Percentiles rank a stretch among this genome's conserved stretches.
Conservation (phyloP, 1,140 invertebrate genomes). For the Pararge aegeria region DNA sequence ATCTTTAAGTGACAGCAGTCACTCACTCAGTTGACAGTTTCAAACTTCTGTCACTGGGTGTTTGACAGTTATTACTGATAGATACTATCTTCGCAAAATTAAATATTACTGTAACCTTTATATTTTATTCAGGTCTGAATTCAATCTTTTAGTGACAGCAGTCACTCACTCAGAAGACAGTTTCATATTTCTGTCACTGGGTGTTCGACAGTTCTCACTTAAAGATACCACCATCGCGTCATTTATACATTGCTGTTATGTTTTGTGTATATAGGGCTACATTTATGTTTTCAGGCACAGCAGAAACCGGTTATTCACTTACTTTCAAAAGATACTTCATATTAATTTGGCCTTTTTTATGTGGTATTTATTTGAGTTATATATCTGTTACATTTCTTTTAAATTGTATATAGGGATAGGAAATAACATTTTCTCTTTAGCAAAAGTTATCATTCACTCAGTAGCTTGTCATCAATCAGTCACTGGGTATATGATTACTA, state of each 20-base stretch:
- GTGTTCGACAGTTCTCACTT: slow-evolving; percentile 22
- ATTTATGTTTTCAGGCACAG: too few relatives aligned
- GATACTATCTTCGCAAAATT: neutral
- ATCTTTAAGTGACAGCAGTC: slow-evolving; percentile 9
- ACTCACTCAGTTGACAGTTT: slow-evolving; percentile 36
- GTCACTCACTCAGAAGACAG: slow-evolving; percentile 32
- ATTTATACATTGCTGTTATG: too few relatives aligned
- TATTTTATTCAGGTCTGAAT: too few relatives aligned
- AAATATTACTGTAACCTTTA: too few relatives aligned
- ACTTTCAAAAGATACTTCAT: too few relatives aligned
- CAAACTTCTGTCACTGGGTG: slow-evolving; percentile 35
- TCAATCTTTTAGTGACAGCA: slow-evolving; percentile 13
- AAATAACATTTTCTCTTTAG: slow-evolving; percentile 27
- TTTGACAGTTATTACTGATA: slow-evolving; percentile 11
- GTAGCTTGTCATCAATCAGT: slow-evolving; percentile 21
- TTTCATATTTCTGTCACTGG: slow-evolving; percentile 35
- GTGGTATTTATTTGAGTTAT: too few relatives aligned
- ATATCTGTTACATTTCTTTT: too few relatives aligned
- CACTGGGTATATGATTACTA: slow-evolving; percentile 25
- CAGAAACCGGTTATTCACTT: too few relatives aligned
- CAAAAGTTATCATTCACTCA: slow-evolving; percentile 8
- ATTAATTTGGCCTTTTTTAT: too few relatives aligned
- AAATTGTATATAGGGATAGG: too few relatives aligned
- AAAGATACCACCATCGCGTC: slow-evolving; percentile 8
- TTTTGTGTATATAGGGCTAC: too few relatives aligned